phyloP scores from a whole-genome alignment of 2,888 invertebrate species.

The Coenonympha glycerion region DNA sequence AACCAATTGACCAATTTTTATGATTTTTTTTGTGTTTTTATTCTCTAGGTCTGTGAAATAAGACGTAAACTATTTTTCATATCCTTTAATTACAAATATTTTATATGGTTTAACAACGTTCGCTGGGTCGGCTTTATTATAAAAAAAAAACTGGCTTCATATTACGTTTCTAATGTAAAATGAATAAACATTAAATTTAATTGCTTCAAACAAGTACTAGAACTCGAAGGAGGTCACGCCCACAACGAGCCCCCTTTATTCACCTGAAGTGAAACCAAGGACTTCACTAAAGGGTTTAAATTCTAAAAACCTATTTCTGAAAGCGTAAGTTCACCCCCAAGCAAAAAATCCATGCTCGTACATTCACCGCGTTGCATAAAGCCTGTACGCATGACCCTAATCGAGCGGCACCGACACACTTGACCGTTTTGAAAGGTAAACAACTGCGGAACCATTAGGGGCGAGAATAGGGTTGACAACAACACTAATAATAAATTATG shows the following conservation, averaged over 20 bases:
- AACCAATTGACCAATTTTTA: too few relatives aligned
- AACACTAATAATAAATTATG: neutral
- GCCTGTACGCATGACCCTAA: slow-evolving; percentile 23
- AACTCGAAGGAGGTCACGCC: neutral
- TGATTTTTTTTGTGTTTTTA: too few relatives aligned
- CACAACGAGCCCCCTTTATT: neutral
- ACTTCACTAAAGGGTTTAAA: slow-evolving; percentile 2
- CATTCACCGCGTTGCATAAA: slow-evolving; percentile 23
- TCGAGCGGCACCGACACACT: slow-evolving; percentile 22
- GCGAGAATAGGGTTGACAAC: slow-evolving; percentile 1
- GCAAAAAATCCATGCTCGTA: slow-evolving; percentile 12
- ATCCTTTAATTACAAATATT: too few relatives aligned
- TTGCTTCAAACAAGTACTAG: neutral
- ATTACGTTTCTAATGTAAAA: too few relatives aligned
- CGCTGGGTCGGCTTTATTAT: too few relatives aligned
- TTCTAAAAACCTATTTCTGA: slow-evolving; percentile 10
- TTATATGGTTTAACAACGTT: too few relatives aligned
- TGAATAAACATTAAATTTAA: neutral
- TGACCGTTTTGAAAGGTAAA: slow-evolving; percentile 27
- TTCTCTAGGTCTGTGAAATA: too few relatives aligned
- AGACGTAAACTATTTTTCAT: too few relatives aligned
- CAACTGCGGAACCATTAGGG: slow-evolving; percentile 19
- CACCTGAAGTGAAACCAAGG: neutral
- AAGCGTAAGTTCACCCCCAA: slow-evolving; percentile 3
- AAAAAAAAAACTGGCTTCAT: too few relatives aligned